Evolutionary conservation across 2,797 vertebrate genomes (phyloP), one percentile per base, ranked within the genome.

Genomic region (Tauraco hartlaubi): DNA sequence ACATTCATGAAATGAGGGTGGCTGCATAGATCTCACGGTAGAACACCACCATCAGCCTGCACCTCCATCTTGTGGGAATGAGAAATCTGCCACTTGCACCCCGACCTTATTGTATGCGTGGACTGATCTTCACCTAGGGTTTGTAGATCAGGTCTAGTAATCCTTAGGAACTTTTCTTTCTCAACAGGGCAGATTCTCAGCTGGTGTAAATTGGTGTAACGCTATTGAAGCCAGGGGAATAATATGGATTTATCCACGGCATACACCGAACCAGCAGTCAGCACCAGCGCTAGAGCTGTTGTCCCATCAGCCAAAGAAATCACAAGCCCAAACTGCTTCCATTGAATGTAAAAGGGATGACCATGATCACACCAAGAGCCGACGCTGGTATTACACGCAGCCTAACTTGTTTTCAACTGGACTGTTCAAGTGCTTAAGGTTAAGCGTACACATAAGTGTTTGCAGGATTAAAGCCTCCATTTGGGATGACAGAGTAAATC

Each of bases 391-490:
- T 84, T 88, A 62, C 9, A 81, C 1, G 4, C 75, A 61, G 76
- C 48, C 85, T 90, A 93, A 91, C 83, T 68, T 77, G 56, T 77
- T 93, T 95, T 82, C 83, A 74, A 9, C 68, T 58, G 85, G 71
- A 77, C 71, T 71, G 33, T 67, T 94, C 31, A 46, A 92, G 85
- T 90, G 85, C 89, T 92, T 91, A 83, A 92, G 91, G 91, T 95
- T 96, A 96, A 96, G 73, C 84, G 85, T 78, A 90, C 90, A 85
- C 79, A 6, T 94, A 96, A 97, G 92, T 92, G 88, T 96, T 95
- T 96, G 72, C 88, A 92, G 89, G 92, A 96, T 95, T 93, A 96
- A 95, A 94, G 73, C 78, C 90, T 94, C 23, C 31, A 0, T 90
- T 91, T 92, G 67, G 76, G 95, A 92, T 92, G 91, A 88, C 94